Percentiles rank a stretch among this genome's conserved stretches.
phyloP scores from a whole-genome alignment of 2,113 vertebrate genomes.

The Zapornia atra region DNA sequence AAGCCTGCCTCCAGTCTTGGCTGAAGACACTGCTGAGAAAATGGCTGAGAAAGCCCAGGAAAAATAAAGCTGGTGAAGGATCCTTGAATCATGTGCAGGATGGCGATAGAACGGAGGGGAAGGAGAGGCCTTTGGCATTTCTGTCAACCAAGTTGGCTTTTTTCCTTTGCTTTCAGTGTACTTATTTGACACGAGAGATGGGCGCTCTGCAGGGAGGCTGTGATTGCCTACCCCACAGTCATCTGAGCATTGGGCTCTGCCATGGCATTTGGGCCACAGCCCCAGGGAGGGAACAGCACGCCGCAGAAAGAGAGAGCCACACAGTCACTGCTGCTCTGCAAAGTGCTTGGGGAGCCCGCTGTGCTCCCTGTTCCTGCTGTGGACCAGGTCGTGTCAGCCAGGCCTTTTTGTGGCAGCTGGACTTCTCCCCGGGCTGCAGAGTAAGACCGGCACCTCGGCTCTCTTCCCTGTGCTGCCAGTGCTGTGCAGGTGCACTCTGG shows the following conservation, averaged over 20 bases:
- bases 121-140: not conserved
- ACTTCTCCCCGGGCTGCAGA: too few species aligned
- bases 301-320: not conserved
- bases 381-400: rapidly evolving
- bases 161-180: not conserved
- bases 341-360: not conserved
- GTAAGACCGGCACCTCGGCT: not conserved
- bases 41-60: not conserved
- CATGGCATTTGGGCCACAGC: not conserved
- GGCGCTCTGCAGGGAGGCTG: not conserved
- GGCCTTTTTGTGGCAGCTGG: not conserved
- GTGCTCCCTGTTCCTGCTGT: not conserved
- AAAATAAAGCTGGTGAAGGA: not conserved
- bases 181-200: not conserved
- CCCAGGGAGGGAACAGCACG: not conserved
- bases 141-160: not conserved
- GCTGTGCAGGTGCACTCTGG: not conserved
- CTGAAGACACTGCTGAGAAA: not conserved
- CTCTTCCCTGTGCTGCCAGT: rapidly evolving
- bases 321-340: not conserved
- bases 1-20: not conserved
- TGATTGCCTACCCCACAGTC: not conserved
- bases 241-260: not conserved
- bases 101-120: not conserved
- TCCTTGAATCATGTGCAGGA: not conserved